These are phyloP conservation scores for Fregetta grallaria DNA, from an alignment of 2,113 vertebrate genomes.

Conservation along the genomic window DNA sequence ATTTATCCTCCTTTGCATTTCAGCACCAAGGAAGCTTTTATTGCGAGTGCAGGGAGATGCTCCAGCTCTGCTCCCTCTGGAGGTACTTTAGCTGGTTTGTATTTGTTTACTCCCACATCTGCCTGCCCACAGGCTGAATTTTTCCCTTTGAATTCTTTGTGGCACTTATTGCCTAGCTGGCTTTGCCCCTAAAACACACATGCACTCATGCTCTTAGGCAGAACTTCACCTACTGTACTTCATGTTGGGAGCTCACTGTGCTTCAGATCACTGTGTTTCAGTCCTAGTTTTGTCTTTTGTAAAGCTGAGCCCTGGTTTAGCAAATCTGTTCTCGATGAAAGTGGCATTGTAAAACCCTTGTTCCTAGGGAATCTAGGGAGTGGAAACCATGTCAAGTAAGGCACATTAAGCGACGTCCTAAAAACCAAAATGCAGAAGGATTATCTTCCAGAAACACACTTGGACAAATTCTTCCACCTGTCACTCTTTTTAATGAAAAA, in stretches of 20 bases:
- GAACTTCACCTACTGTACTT: not conserved
- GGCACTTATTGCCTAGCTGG: not conserved
- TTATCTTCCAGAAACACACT: conserved; percentile 5
- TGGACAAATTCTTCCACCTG: not conserved
- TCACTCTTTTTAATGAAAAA: conserved; percentile 28
- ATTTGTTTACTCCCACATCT: not conserved
- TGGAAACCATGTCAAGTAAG: not conserved
- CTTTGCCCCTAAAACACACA: not conserved
- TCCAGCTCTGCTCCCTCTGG: not conserved
- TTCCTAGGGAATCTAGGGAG: not conserved
- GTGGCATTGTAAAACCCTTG: not conserved
- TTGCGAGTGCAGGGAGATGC: not conserved
- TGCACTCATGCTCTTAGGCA: not conserved
- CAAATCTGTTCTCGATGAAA: not conserved
- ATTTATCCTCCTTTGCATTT: not conserved
- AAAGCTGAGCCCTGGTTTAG: not conserved
- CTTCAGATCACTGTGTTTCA: not conserved
- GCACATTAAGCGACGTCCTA: not conserved
- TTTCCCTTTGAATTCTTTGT: not conserved
- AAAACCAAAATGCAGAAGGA: not conserved
- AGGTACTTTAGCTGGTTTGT: not conserved
- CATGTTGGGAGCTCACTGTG: not conserved
- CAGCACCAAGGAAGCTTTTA: not conserved
- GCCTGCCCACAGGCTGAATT: not conserved
- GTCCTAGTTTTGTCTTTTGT: not conserved